A percentile compares a stretch with the other conserved stretches of the same genome.
Evolutionary conservation across 1,140 invertebrate genomes (phyloP).

Genomic region (Platorchestia sp.): DNA sequence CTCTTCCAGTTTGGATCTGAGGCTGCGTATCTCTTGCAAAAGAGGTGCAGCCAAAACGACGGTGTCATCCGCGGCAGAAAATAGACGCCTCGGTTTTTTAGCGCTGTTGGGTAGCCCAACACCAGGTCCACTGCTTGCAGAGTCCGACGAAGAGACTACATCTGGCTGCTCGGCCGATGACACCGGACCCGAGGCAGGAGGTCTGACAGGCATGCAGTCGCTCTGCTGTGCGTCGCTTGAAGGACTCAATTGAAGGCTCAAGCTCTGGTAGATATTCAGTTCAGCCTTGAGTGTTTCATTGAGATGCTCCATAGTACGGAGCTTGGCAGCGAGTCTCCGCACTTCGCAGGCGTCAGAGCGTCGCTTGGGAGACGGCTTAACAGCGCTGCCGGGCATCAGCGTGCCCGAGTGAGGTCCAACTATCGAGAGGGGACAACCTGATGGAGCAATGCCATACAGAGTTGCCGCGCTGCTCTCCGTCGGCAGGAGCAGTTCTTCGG

Average conservation of each 20-base stretch:
- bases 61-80: slow-evolving; percentile 4
- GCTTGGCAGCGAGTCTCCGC: slow-evolving; percentile 67
- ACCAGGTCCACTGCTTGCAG: slow-evolving; percentile 20
- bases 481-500: slow-evolving; percentile 54
- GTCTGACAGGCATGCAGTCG: slow-evolving; percentile 16
- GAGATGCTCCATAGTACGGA: slow-evolving; percentile 70
- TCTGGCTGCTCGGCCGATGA: slow-evolving; percentile 59
- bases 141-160: slow-evolving; percentile 2
- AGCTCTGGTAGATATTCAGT: slow-evolving; percentile 68
- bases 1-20: slow-evolving; percentile 70
- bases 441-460: not conserved
- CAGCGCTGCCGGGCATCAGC: slow-evolving; percentile 56
- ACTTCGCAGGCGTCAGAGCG: slow-evolving; percentile 67
- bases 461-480: slow-evolving; percentile 31
- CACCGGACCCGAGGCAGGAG: slow-evolving; percentile 53
- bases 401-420: slow-evolving; percentile 47
- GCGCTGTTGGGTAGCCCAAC: not conserved
- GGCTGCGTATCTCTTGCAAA: slow-evolving; percentile 70
- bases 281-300: slow-evolving; percentile 72
- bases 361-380: slow-evolving; percentile 58
- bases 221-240: slow-evolving; percentile 18
- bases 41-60: slow-evolving; percentile 68
- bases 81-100: slow-evolving; percentile 10
- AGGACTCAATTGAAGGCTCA: slow-evolving; percentile 60
- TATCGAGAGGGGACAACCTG: not conserved